A percentile compares a stretch with the other conserved stretches of the same genome.
Conservation (phyloP, 2,797 vertebrate species). For the Lophius americanus region DNA sequence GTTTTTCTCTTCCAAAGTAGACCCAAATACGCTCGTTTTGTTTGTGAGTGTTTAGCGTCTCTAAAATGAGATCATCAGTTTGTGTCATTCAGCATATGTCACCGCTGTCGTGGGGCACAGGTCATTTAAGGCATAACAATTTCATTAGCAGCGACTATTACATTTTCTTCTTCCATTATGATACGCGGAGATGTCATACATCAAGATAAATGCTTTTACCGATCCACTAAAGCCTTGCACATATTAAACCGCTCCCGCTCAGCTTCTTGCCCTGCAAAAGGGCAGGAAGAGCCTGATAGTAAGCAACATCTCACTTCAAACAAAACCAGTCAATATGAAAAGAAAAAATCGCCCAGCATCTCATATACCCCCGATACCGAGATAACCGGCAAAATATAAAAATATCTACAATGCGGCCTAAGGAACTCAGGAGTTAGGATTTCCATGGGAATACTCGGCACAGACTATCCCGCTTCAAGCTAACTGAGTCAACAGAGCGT, state of each 20-base stretch:
- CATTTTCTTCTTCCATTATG: slow-evolving; percentile 66
- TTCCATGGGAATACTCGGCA: slow-evolving; percentile 45
- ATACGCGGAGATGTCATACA: slow-evolving; percentile 65
- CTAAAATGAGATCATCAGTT: slow-evolving; percentile 50
- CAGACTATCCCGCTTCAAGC: slow-evolving; percentile 60
- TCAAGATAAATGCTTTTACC: slow-evolving; percentile 76
- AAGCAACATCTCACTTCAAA: slow-evolving; percentile 38
- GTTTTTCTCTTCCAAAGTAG: slow-evolving; percentile 41
- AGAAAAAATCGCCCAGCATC: slow-evolving; percentile 34
- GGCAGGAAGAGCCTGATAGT: slow-evolving; percentile 45
- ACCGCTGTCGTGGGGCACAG: slow-evolving; percentile 43
- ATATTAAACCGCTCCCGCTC: slow-evolving; percentile 29
- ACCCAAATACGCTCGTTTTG: slow-evolving; percentile 32
- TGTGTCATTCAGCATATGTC: slow-evolving; percentile 65
- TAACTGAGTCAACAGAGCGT: slow-evolving; percentile 57
- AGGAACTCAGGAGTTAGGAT: slow-evolving; percentile 39
- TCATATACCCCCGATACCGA: slow-evolving; percentile 21
- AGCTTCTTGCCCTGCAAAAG: slow-evolving; percentile 35
- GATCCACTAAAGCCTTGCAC: slow-evolving; percentile 41
- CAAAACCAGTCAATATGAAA: slow-evolving; percentile 56
- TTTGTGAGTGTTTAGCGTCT: slow-evolving; percentile 45
- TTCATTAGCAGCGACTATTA: slow-evolving; percentile 71
- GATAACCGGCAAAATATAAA: slow-evolving; percentile 29
- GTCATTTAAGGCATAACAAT: slow-evolving; percentile 69
- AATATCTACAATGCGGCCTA: slow-evolving; percentile 46